Evolutionary conservation across 2,113 vertebrate species (phyloP), one percentile per base, ranked within the genome.

Genomic region (Lonchura striata): DNA sequence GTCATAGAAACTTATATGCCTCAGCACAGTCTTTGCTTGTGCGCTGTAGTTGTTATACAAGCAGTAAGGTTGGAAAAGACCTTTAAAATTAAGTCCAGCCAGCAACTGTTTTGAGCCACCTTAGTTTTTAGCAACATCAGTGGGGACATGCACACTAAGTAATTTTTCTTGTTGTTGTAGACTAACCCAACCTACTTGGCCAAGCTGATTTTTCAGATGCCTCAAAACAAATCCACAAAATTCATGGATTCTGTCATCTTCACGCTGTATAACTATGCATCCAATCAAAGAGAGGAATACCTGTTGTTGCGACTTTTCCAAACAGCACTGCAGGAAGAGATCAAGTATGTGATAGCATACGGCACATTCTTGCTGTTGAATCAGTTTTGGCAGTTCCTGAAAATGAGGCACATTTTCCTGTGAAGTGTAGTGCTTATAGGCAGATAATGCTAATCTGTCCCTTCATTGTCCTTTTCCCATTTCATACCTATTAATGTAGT

Each of bases 191-290:
- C 99, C 20, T 99, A 99, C 85, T 98, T 99, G 89, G 99, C 99
- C 87, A 99, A 99, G 98, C 98, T 99, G 94, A 99, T 99, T 95
- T 99, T 99, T 97, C 99, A 99, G 98, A 99, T 99, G 99, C 99
- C 99, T 21, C 99, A 99, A 96, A 99, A 99, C 95, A 99, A 98
- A 96, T 99, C 99, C 87, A 99, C 99, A 27, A 99, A 99, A 95
- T 99, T 99, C 97, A 99, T 99, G 99, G 99, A 99, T 96, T 99
- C 99, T 30, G 99, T 99, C 7, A 99, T 99, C 97, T 99, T 99
- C 97, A 99, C 99, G 0, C 97, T 99, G 20, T 99, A 99, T 91
- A 99, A 99, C 97, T 99, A 99, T 15, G 99, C 99, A 9, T 99
- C 99, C 81, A 99, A 99, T 97, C 99, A 99, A 97, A 98, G 99